Conservation (phyloP, 2,113 vertebrate genomes). For the Tinamus guttatus region DNA sequence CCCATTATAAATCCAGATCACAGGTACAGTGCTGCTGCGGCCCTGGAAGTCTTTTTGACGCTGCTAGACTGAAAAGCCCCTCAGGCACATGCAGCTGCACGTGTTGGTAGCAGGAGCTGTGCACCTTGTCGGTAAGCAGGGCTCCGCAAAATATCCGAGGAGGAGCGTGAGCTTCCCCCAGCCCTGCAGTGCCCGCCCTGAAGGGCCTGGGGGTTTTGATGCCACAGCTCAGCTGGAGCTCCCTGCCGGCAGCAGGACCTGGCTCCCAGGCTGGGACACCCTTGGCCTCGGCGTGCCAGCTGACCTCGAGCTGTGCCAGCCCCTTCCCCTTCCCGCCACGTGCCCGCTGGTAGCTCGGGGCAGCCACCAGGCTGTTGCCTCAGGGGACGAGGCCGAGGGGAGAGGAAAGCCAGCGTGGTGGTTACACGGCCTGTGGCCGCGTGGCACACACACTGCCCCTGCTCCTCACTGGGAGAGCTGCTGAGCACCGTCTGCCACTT, state of each 20-base stretch:
- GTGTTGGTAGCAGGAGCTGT: background rate
- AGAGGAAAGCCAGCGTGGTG: background rate
- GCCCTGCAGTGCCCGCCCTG: rapidly evolving
- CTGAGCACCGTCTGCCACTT: too few species aligned
- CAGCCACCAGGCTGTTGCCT: background rate
- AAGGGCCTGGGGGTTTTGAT: background rate
- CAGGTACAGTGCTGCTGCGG: background rate
- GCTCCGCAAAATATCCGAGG: background rate
- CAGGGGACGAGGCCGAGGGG: background rate
- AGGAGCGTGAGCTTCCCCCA: background rate
- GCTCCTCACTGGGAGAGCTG: background rate
- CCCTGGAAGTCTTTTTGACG: background rate
- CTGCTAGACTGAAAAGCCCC: rapidly evolving
- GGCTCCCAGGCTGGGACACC: background rate
- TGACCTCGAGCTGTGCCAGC: background rate
- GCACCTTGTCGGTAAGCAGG: rapidly evolving
- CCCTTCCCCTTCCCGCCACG: too few species aligned
- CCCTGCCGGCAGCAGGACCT: background rate
- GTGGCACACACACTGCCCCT: background rate
- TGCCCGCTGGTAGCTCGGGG: rapidly evolving
- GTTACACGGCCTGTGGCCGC: background rate
- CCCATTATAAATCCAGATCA: background rate
- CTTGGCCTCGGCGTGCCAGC: rapidly evolving
- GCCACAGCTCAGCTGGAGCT: background rate
- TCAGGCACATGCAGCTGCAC: background rate